Percentiles rank a stretch among this genome's conserved stretches.
These are phyloP conservation scores for Paramuricea clavata DNA, from an alignment of 92 coral and sea anemone genomes.

Conservation along the genomic window DNA sequence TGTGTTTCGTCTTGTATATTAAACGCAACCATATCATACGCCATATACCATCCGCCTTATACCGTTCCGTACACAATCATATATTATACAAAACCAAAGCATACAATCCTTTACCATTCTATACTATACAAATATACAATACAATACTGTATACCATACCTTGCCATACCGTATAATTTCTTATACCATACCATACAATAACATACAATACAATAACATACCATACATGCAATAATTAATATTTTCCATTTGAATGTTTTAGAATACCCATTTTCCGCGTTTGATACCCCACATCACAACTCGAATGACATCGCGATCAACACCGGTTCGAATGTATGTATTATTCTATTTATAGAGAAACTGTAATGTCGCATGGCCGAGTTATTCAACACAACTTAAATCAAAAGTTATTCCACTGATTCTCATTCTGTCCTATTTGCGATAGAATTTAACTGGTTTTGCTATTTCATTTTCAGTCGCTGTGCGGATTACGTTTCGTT, in stretches of 20 bases:
- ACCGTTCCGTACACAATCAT: no score
- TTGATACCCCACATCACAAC: conserved; percentile 81
- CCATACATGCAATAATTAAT: not conserved
- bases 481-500: conserved; percentile 77
- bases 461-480: conserved; percentile 68
- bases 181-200: not conserved
- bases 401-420: no score
- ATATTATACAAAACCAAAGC: not conserved
- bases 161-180: not conserved
- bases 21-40: not conserved
- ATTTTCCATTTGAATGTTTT: not conserved
- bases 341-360: not conserved
- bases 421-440: not conserved
- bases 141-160: no score
- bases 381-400: no score
- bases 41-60: not conserved
- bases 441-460: not conserved
- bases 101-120: not conserved
- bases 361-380: not conserved
- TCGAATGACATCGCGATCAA: conserved; percentile 87
- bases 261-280: conserved; percentile 92
- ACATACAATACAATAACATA: not conserved
- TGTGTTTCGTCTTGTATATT: no score
- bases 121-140: no score
- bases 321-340: conserved; percentile 85